A percentile compares a stretch with the other conserved stretches of the same genome.
Conservation (phyloP, 2,888 invertebrate species). For the Eristalis tenax region DNA sequence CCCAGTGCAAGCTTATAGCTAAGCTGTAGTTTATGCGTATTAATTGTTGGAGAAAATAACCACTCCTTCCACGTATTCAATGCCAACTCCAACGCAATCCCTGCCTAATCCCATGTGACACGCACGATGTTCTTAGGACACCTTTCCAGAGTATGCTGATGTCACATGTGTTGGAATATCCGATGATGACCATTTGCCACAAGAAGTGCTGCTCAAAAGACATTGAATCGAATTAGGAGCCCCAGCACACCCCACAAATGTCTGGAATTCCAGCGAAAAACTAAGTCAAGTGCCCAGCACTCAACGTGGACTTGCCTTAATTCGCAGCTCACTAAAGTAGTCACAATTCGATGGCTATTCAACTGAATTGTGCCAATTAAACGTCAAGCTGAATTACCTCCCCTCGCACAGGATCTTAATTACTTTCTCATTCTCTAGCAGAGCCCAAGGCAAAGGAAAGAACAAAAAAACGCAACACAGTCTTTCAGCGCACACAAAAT, state of each 20-base stretch:
- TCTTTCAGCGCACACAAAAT: background rate
- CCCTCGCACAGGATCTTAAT: constrained; percentile 15
- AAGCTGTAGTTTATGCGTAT: too few species aligned
- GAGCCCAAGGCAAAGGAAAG: background rate
- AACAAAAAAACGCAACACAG: constrained; percentile 12
- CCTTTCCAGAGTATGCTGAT: too few species aligned
- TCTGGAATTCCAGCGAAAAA: background rate
- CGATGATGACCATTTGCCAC: too few species aligned
- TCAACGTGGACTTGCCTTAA: background rate
- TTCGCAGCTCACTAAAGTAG: background rate
- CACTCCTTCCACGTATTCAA: too few species aligned
- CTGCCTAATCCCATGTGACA: too few species aligned
- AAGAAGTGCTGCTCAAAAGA: too few species aligned
- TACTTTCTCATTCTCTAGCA: constrained; percentile 19
- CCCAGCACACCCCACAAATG: background rate
- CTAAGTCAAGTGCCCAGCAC: background rate
- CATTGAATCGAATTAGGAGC: too few species aligned
- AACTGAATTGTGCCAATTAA: background rate
- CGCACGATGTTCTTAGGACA: too few species aligned
- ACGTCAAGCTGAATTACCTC: background rate
- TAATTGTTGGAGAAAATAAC: too few species aligned
- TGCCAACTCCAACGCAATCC: too few species aligned
- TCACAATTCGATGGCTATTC: background rate
- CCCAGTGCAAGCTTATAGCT: too few species aligned
- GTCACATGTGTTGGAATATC: too few species aligned